Base-by-base conservation (phyloP, 92 coral and sea anemone species). In the Isaurus tuberculatus region DNA sequence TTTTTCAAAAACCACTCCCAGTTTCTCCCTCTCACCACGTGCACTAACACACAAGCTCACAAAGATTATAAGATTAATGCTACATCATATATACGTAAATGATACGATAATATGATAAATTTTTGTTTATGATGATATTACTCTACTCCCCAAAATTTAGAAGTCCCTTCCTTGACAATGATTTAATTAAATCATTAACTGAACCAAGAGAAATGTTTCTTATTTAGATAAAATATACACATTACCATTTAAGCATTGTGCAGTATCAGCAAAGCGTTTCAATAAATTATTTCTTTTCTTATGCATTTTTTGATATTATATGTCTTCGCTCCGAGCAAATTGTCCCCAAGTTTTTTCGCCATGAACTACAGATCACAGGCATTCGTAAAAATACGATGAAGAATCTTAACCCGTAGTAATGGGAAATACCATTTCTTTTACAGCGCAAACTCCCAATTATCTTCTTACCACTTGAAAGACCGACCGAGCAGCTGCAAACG, bases 381-480 rank as follows among this genome's bases (percentile, higher is more conserved):
- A 6, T 5, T 1, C 19, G 26, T 22, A 14, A 14, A 16, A 51
- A 16, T 16, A 2, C 22, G 58, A 20, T 51, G 25, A 51, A 51
- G 5, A 51, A 16, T 19, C 22, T 55, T 55, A 19, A 6, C 7
- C n/a, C 23, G 63, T 22, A 5, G 19, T 51, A n/a, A 51, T 51
- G 3, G 22, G 60, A 55, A 19, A n/a, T 55, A 20, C 63, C 0
- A 19, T 2, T n/a, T 8, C 63, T 3, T 55, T 49, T 55, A 55
- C 26, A n/a, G 63, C 22, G 1, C 16, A 13, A 0, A 13, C 6
- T 25, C 13, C n/a, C 3, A 42, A 33, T 53, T 60, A 75, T 33
- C 81, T 75, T 26, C 81, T 57, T 17, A 93, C 88, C 60, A 93
- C 92, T 88, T 93, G 97, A 46, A 93, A 93, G 27, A 93, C 87